These are phyloP conservation scores for Spinibarbus caldwelli DNA, from an alignment of 2,797 vertebrate genomes.

Conservation along the genomic window DNA sequence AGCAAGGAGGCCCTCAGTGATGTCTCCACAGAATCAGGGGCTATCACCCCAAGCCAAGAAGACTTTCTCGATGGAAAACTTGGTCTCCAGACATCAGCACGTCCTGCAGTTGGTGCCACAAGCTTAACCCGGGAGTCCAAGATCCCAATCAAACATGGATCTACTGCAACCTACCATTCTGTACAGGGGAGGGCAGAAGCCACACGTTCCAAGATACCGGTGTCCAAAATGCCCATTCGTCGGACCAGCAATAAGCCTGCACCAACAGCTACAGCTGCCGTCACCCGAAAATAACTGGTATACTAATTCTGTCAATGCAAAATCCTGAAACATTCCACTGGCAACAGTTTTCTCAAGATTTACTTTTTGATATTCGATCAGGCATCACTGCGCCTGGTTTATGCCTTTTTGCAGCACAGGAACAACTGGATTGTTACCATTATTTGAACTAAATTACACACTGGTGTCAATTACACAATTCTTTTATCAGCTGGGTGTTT, in stretches of 20 bases:
- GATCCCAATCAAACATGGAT: constrained; percentile 90
- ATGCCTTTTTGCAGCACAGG: constrained; percentile 32
- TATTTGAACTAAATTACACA: constrained; percentile 37
- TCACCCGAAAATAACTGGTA: constrained; percentile 83
- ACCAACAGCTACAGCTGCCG: constrained; percentile 65
- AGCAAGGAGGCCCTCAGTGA: constrained; percentile 84
- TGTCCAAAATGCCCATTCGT: constrained; percentile 93
- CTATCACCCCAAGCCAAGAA: constrained; percentile 69
- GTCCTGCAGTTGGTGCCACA: constrained; percentile 75
- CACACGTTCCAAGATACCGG: constrained; percentile 93
- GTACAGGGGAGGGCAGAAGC: constrained; percentile 84
- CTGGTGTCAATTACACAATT: constrained; percentile 37
- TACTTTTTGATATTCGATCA: constrained; percentile 36
- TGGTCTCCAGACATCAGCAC: constrained; percentile 68
- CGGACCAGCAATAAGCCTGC: constrained; percentile 84
- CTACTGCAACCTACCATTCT: constrained; percentile 75
- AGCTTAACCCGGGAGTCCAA: constrained; percentile 89
- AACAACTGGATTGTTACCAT: constrained; percentile 44
- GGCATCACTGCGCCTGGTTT: constrained; percentile 23
- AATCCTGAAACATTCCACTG: constrained; percentile 47
- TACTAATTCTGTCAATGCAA: not conserved
- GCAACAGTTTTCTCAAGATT: constrained; percentile 23
- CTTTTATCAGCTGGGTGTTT: constrained; percentile 41
- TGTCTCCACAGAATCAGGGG: constrained; percentile 57
- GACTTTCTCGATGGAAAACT: constrained; percentile 76